Base-by-base conservation (phyloP, 2,797 vertebrate genomes). In the Apogon talboti region DNA sequence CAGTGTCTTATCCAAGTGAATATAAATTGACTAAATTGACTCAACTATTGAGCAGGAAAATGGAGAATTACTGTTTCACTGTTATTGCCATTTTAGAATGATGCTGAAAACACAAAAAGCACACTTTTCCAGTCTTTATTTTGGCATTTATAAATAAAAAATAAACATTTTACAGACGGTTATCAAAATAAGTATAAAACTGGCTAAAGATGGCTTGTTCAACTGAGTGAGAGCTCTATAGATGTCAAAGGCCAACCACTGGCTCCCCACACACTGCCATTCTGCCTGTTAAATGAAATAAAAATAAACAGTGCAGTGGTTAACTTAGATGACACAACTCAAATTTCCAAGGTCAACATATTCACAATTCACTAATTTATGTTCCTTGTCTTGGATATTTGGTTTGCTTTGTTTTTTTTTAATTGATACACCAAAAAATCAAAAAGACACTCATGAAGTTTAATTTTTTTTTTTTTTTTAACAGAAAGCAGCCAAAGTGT, bases 121-220 rank as follows among this genome's bases (percentile, higher is more conserved):
- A 24, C 2, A 33, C 2, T 21, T 57, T 75, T 61, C 50, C 11
- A 28, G 1, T 28, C 1, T 73, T 87, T 86, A 71, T 79, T 80
- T 84, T 61, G 56, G 50, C 53, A 77, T 80, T 81, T 37, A 87
- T 89, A 86, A 89, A 91, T 90, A 84, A 33, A 58, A 79, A 81
- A 72, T 57, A 71, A 85, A 80, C 62, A 67, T 69, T 71, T 58
- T 48, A 83, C 73, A 48, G 1, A 72, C 76, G 45, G 15, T 53
- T 71, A 73, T 72, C 68, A 81, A 87, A 89, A 82, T 52, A 85
- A 82, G 53, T 88, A 88, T 66, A 88, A 89, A 89, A 86, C 66
- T 61, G n/a, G n/a, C 21, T 21, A 42, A 63, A 70, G 47, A 57
- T 38, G 44, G 47, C 54, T 71, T 70, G 50, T 70, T 74, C n/a